phyloP scores from a whole-genome alignment of 1,140 invertebrate genomes.

The Diabrotica virgifera region DNA sequence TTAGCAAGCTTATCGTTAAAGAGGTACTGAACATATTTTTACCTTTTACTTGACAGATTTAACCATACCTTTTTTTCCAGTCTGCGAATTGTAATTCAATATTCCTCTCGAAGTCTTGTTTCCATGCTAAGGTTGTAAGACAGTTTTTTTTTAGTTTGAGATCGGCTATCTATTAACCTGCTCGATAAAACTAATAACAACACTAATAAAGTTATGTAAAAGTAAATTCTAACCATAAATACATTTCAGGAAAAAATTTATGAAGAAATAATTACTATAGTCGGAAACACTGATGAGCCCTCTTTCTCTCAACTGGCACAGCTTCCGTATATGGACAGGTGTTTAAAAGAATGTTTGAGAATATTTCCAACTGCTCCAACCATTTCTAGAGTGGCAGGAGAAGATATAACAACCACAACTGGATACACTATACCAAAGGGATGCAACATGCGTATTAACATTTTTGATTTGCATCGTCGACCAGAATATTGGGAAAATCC shows the following conservation, averaged over 20 bases:
- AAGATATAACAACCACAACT: constrained; percentile 51
- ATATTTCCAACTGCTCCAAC: constrained; percentile 68
- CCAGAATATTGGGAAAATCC: constrained; percentile 50
- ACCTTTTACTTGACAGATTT: too few relatives aligned
- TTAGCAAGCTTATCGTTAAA: too few relatives aligned
- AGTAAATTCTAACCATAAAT: neutral
- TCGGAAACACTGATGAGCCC: constrained; percentile 50
- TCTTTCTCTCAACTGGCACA: constrained; percentile 62
- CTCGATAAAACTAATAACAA: too few relatives aligned
- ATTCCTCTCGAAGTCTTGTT: too few relatives aligned
- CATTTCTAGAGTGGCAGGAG: constrained; percentile 55
- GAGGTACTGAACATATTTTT: too few relatives aligned
- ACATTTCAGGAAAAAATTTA: constrained; percentile 56
- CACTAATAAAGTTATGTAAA: too few relatives aligned
- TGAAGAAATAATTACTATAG: constrained; percentile 63
- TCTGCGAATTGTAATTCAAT: too few relatives aligned
- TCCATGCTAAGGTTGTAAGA: too few relatives aligned
- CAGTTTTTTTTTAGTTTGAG: too few relatives aligned
- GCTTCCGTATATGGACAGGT: constrained; percentile 68
- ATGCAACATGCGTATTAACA: neutral
- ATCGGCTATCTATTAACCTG: too few relatives aligned
- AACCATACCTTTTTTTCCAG: too few relatives aligned
- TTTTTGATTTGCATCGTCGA: constrained; percentile 19
- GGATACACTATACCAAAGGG: constrained; percentile 28
- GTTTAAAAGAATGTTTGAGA: constrained; percentile 63